Evolutionary conservation across 92 coral and sea anemone species (phyloP), one percentile per base, ranked within the genome.

Genomic region (Palythoa heliodiscus): DNA sequence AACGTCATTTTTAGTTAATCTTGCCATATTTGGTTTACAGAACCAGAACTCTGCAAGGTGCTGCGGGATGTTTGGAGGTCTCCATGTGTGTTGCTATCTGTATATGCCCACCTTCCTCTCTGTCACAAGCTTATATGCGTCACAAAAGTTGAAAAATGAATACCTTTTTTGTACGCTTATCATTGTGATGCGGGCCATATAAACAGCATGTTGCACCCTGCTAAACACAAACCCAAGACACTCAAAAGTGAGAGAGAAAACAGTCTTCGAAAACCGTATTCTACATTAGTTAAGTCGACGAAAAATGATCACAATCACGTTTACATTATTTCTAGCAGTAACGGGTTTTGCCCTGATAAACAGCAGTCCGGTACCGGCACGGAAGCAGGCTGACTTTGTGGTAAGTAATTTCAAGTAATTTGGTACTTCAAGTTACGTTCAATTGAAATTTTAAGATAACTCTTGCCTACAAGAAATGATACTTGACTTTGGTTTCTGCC

Each of bases 311-410:
- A 12, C 57, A 66, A 29, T 64, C 55, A 13, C 39, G 39, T 14
- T 39, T 8, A 80, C 64, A 80, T 67, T 67, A 20, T 38, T 15
- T 23, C 17, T 78, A 13, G 6, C 60, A 17, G 83, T 22, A 43
- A 15, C 70, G 39, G 9, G 39, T 37, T 67, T 80, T 80, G 84
- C 70, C 5, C 35, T 48, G 24, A 58, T 80, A 16, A 22, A 23
- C n/a, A 64, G 74, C 15, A 11, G 22, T 48, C 84, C 84, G 4
- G 84, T 80, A 1, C 73, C 84, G 2, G 74, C 84, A 25, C 55
- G 84, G 84, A 80, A 80, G 47, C 84, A 80, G 64, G 84, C 84
- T 7, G 24, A 80, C 2, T 20, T 80, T 2, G 73, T 80, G 84
- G 84, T 80, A 66, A 66, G 84, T 80, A 64, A 3, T 15, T 35